A percentile compares a stretch with the other conserved stretches of the same genome.
Conservation (phyloP, 2,888 invertebrate genomes). For the Ectemnius continuus region DNA sequence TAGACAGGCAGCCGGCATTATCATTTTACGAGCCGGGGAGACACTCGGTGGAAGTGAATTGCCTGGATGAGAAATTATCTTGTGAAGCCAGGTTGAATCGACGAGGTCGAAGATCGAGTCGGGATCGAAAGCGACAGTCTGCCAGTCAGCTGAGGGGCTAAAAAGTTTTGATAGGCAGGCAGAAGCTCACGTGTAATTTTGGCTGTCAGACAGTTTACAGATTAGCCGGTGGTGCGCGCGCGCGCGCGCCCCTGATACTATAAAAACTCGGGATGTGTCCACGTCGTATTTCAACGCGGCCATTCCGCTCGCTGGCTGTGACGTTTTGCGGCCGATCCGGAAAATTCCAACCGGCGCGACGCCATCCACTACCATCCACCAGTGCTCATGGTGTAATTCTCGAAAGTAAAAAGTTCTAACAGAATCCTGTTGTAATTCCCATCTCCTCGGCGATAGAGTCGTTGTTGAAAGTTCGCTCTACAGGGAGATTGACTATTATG, state of each 20-base stretch:
- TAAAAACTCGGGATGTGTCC: background rate
- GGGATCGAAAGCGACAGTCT: no score
- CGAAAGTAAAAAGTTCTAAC: constrained; percentile 40
- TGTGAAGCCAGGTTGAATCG: background rate
- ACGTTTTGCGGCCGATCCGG: constrained; percentile 15
- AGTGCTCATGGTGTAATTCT: constrained; percentile 23
- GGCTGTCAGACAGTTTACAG: no score
- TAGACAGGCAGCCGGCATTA: background rate
- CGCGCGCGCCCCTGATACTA: background rate
- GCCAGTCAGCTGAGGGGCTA: no score
- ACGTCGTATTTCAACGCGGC: constrained; percentile 15
- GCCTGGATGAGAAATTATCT: background rate
- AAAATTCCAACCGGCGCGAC: constrained; percentile 16
- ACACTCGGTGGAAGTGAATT: background rate
- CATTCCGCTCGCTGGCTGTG: background rate
- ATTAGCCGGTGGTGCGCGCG: background rate
- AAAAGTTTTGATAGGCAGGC: no score
- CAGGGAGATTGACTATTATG: constrained; percentile 34
- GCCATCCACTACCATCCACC: background rate
- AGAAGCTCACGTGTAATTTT: no score
- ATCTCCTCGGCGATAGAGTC: constrained; percentile 5
- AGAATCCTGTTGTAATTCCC: background rate
- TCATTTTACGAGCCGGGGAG: background rate
- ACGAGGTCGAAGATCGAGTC: no score
- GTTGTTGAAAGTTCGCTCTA: background rate